Base-by-base conservation (phyloP, 2,888 invertebrate species). In the Byasa hedistus region DNA sequence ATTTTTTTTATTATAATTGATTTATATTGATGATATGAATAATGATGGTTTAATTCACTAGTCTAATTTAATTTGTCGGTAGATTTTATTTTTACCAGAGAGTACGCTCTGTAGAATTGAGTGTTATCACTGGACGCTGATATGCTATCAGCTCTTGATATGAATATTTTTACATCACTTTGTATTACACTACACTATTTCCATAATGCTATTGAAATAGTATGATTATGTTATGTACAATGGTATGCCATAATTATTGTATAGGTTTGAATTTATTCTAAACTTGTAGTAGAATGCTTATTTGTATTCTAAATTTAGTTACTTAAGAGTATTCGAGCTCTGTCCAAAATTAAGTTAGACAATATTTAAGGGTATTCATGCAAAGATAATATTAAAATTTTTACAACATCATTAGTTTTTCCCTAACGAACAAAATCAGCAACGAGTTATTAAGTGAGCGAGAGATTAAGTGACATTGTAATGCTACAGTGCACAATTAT, bases 131-230 rank as follows among this genome's bases (percentile, higher is more conserved):
- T 74, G 79, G 73, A 72, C 72, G 75, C 70, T 39, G 86, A 86
- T 86, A 86, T 70, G 77, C 69, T 86, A 86, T 86, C 86, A 79
- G 71, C 75, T 76, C 76, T 78, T 81, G 83, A 84, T 86, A 85
- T 76, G 80, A 77, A 78, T 79, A 81, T 73, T 72, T 73, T 65
- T n/a, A 81, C 85, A 83, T 82, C 84, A 84, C 84, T 78, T 72
- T 72, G 73, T 69, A 75, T 66, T 72, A 66, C 70, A 71, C 63
- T 72, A 66, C 70, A 71, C 63, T 73, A 70, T 71, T 72, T 68
- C 67, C 64, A 70, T 79, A 72, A 76, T 70, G 71, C 68, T 71
- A 71, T 61, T 57, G 64, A 61, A 63, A 57, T 61, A 27, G 57
- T 58, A 64, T 63, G 69, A 69, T 69, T 70, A 61, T 68, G 60